Base-by-base conservation (phyloP, 2,888 invertebrate genomes). In the Ormyrus pomaceus region DNA sequence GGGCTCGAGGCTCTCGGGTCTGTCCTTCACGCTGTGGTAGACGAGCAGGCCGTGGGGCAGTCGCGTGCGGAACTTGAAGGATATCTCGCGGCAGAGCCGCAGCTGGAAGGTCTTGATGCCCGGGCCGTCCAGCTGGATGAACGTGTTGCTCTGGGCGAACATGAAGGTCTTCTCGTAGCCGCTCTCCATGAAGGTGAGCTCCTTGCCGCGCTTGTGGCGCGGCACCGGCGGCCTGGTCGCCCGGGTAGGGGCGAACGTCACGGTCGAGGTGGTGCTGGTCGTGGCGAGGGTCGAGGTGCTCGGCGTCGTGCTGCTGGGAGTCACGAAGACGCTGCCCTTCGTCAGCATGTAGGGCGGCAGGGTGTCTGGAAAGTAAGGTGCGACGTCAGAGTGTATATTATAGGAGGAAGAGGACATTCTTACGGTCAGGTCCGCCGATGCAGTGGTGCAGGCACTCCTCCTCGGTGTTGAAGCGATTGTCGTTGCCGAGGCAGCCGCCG, bases 111-210 rank as follows among this genome's bases (percentile, higher is more conserved):
- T 95, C 88, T 96, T 96, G 88, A 97, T 96, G 82, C 96, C 95
- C 89, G 95, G 95, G n/a, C 97, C 97, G 89, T 97, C 96, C 70
- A 97, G 93, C 89, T 97, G 97, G 87, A 97, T 97, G 90, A 95
- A 97, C 4, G 97, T 97, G 87, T 97, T 96, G 84, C 96, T 96
- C 88, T 96, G 95, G 34, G 97, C 96, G 90, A 97, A 97, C 94
- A 97, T 96, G 90, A 97, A 97, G n/a, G 96, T 96, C 87, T 94
- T 95, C 84, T 95, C 94, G 86, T 95, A 94, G 1, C 96, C 96
- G 5, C 96, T 95, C 91, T 96, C 96, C 86, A 95, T 95, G 88
- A 97, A 96, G 0, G 96, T 96, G 66, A 97, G 92, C 88, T 95
- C 95, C 84, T 89, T 88, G 74, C 96, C 96, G 83, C 96, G 92